Conservation (phyloP, 92 coral and sea anemone genomes). For the Bergia puertoricense region DNA sequence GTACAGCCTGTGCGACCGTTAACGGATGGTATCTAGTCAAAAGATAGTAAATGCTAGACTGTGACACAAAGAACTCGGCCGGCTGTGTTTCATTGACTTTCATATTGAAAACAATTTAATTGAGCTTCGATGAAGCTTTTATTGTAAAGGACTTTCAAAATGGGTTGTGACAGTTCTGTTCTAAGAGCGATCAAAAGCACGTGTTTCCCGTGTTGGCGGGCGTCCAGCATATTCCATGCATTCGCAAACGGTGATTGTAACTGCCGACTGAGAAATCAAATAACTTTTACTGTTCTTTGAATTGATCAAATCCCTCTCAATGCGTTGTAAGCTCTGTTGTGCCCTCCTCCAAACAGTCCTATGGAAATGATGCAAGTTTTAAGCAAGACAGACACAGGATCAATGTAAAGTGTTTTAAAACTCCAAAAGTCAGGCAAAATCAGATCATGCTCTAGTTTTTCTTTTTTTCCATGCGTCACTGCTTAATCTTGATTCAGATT, state of each 20-base stretch:
- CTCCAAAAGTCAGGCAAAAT: neutral
- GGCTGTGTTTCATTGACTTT: conserved; percentile 2
- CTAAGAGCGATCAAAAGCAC: conserved; percentile 20
- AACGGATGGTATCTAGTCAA: conserved; percentile 9
- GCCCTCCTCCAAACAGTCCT: neutral
- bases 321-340: neutral
- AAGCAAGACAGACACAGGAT: neutral
- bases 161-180: conserved; percentile 30
- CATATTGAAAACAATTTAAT: conserved; percentile 15
- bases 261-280: neutral
- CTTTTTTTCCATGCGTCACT: neutral
- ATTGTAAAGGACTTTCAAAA: conserved; percentile 19
- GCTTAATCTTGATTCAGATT: neutral
- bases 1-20: neutral
- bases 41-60: neutral
- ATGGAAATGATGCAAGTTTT: neutral
- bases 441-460: neutral
- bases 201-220: conserved; percentile 13
- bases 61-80: conserved; percentile 11
- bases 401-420: neutral
- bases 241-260: neutral
- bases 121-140: conserved; percentile 20
- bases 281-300: neutral
- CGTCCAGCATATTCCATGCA: neutral
- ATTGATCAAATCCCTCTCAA: neutral